Evolutionary conservation across 2,888 invertebrate genomes (phyloP), one percentile per base, ranked within the genome.

Genomic region (Lepidocyrtinus sp.): DNA sequence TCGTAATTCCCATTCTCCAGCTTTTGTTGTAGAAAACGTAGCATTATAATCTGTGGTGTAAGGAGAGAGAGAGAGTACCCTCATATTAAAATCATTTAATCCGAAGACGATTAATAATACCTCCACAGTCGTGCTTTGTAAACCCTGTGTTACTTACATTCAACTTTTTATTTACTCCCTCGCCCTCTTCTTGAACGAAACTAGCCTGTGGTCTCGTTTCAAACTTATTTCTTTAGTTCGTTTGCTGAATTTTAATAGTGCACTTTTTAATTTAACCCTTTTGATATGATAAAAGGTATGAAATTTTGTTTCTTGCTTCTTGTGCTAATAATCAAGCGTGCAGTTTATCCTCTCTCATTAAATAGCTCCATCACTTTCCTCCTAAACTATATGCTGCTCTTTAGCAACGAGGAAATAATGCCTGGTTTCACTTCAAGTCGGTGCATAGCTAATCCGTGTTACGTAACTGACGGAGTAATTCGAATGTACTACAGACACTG

Each of bases 201-300:
- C n/a, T n/a, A n/a, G 50, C 50, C 50, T 50, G n/a, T 50, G 50
- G 17, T 69, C 55, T 9, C 55, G 50, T 45, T 74, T 36, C 24
- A 67, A 5, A 17, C 50, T 74, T 67, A 26, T 26, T 59, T 76
- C 19, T 27, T 61, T 22, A 26, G 68, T 67, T 78, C 68, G 62
- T 68, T 78, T 62, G 55, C 63, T 73, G 78, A 78, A 78, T 78
- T 78, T 78, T 78, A 78, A 72, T 72, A 17, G 59, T 7, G n/a
- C 59, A 7, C n/a, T 21, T 59, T 5, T 19, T 15, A 7, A 55
- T 71, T 69, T 17, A 17, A 17, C 15, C 15, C 25, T 22, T 68
- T 45, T 67, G 67, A 67, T 67, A 63, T 50, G 69, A 69, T 46
- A 46, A 68, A n/a, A n/a, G n/a, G 59, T 64, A 65, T 50, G 17